Conservation (phyloP, 2,113 vertebrate species). For the Saiga tatarica region DNA sequence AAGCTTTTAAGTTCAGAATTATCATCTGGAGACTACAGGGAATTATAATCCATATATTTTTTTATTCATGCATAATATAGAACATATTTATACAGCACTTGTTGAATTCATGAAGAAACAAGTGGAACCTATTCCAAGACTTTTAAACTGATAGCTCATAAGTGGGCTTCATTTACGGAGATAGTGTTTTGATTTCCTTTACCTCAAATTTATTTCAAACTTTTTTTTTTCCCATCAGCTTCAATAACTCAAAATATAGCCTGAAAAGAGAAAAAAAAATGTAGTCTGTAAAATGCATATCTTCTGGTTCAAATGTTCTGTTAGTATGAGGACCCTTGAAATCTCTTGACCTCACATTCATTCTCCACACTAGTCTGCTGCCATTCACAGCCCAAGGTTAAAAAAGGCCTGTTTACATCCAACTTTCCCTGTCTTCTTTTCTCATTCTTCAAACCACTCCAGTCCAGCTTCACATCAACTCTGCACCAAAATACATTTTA, state of each 20-base stretch:
- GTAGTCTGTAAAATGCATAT: not conserved
- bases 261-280: not conserved
- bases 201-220: not conserved
- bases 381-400: not conserved
- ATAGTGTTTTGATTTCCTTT: conserved; percentile 3
- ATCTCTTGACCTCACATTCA: not conserved
- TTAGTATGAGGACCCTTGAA: not conserved
- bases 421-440: not conserved
- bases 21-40: not conserved
- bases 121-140: not conserved
- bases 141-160: not conserved
- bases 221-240: not conserved
- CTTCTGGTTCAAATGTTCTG: not conserved
- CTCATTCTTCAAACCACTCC: not conserved
- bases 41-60: not conserved
- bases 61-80: not conserved
- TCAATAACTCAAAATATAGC: not conserved
- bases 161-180: not conserved
- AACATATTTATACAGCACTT: not conserved
- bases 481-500: not conserved
- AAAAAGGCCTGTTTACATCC: not conserved
- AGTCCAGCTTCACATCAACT: not conserved
- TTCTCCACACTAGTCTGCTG: not conserved
- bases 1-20: not conserved
- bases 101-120: not conserved